Base-by-base conservation (phyloP, 2,888 invertebrate species). In the Notodonta ziczac region DNA sequence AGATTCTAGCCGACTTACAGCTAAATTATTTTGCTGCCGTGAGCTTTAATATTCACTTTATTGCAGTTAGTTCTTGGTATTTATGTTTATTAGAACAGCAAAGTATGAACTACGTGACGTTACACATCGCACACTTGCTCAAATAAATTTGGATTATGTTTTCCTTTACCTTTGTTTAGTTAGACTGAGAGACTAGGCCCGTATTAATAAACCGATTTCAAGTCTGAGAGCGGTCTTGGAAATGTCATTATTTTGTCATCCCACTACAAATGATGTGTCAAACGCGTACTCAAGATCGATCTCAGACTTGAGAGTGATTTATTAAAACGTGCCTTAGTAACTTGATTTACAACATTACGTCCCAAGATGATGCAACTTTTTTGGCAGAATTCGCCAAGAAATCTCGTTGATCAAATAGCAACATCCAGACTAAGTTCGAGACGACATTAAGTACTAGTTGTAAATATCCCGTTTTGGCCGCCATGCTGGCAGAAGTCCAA, bases 401-500 rank as follows among this genome's bases (percentile, higher is more conserved):
- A 66, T 68, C 56, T 61, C 40, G 1, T n/a, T 53, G 53, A 57
- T 63, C 48, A 53, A 35, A 39, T 54, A 39, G 52, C 53, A 59
- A 48, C 54, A 60, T 50, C 24, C 42, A 44, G 52, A 57, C 63
- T 76, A 80, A 77, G 82, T 82, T 81, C 79, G 73, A 67, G 52
- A 65, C 60, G 74, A 75, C 74, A 72, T 57, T 66, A 74, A 72
- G 65, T 67, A 62, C 77, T 68, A 76, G n/a, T 78, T 81, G 85
- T 85, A 86, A 86, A 87, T 83, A 84, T 87, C 85, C 86, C 82
- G 80, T 82, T 86, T 84, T 82, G 85, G 82, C 82, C 65, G 79
- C 66, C 70, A 68, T 63, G 35, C 77, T 91, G 91, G 91, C 89
- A 68, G 0, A 5, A 44, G 50, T 81, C 91, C 90, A 91, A 83